These are phyloP conservation scores for Hiodon tergisus DNA, from an alignment of 2,113 vertebrate genomes.

Conservation along the genomic window DNA sequence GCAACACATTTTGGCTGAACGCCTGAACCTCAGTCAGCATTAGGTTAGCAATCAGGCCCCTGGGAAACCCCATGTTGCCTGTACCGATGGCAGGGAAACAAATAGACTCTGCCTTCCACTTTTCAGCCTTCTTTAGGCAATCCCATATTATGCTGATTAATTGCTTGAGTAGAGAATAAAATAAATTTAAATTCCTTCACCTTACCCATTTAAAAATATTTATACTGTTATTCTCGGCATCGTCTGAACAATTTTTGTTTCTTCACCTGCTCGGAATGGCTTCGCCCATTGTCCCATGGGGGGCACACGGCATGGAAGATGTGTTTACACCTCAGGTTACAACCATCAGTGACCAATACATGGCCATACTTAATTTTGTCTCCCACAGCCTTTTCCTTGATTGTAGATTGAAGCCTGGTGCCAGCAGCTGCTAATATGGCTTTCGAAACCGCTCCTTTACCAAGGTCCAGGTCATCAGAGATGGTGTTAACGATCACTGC, in stretches of 20 bases:
- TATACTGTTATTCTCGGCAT: conserved; percentile 5
- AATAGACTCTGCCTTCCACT: conserved; percentile 54
- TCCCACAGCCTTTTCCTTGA: not conserved
- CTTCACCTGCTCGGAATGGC: conserved; percentile 51
- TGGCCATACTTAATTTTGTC: conserved; percentile 1
- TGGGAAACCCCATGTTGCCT: conserved; percentile 76
- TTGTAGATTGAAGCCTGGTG: conserved; percentile 55
- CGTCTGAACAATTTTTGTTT: too few species aligned
- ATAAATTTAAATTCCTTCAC: not conserved
- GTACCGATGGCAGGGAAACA: conserved; percentile 82
- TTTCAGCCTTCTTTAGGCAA: conserved; percentile 68
- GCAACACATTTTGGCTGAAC: conserved; percentile 49
- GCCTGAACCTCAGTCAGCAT: conserved; percentile 61
- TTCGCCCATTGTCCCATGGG: conserved; percentile 27
- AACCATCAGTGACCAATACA: conserved; percentile 63
- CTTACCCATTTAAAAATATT: not conserved
- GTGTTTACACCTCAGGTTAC: conserved; percentile 48
- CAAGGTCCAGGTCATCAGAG: conserved; percentile 57
- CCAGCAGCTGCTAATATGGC: conserved; percentile 70
- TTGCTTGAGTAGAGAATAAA: too few species aligned
- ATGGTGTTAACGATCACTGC: conserved; percentile 75
- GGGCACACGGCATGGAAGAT: conserved; percentile 71
- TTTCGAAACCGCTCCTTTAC: conserved; percentile 61
- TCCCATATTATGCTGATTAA: conserved; percentile 54
- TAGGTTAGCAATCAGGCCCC: conserved; percentile 54